These are phyloP conservation scores for Lasioglossum malachurum DNA, from an alignment of 2,888 invertebrate genomes.

Conservation along the genomic window DNA sequence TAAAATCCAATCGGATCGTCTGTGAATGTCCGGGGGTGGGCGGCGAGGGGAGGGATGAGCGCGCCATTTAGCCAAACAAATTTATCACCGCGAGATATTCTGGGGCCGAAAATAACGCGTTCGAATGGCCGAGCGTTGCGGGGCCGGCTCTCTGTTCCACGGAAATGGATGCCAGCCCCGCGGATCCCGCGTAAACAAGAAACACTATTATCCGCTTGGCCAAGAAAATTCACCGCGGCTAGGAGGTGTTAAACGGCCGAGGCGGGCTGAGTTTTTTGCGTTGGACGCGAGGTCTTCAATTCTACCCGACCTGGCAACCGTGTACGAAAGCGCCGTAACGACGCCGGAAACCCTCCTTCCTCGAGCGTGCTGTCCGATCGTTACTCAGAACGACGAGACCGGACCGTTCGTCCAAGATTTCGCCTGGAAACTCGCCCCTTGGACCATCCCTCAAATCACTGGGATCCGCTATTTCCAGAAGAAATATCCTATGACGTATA, in stretches of 20 bases:
- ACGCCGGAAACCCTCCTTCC: slow-evolving; percentile 52
- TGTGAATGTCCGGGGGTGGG: slow-evolving; percentile 18
- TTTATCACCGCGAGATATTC: slow-evolving; percentile 51
- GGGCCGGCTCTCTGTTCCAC: slow-evolving; percentile 4
- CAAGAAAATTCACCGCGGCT: slow-evolving; percentile 41
- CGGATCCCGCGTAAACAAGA: slow-evolving; percentile 55
- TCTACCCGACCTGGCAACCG: slow-evolving; percentile 42
- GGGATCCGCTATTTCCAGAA: background rate
- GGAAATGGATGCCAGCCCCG: slow-evolving; percentile 46
- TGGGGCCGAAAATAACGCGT: slow-evolving; percentile 14
- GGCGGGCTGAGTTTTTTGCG: slow-evolving; percentile 23
- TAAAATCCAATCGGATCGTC: slow-evolving; percentile 14
- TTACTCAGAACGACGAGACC: slow-evolving; percentile 37
- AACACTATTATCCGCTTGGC: slow-evolving; percentile 56
- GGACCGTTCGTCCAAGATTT: background rate
- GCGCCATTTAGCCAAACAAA: slow-evolving; percentile 42
- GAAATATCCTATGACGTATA: background rate
- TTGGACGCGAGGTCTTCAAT: slow-evolving; percentile 49
- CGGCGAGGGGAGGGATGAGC: background rate
- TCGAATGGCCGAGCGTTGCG: slow-evolving; percentile 17
- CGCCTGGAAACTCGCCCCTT: background rate
- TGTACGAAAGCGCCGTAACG: slow-evolving; percentile 59
- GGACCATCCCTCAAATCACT: background rate
- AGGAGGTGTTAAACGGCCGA: slow-evolving; percentile 48
- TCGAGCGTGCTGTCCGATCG: slow-evolving; percentile 38